Conservation (phyloP, 2,113 vertebrate species). For the Xyliphius kryptos region DNA sequence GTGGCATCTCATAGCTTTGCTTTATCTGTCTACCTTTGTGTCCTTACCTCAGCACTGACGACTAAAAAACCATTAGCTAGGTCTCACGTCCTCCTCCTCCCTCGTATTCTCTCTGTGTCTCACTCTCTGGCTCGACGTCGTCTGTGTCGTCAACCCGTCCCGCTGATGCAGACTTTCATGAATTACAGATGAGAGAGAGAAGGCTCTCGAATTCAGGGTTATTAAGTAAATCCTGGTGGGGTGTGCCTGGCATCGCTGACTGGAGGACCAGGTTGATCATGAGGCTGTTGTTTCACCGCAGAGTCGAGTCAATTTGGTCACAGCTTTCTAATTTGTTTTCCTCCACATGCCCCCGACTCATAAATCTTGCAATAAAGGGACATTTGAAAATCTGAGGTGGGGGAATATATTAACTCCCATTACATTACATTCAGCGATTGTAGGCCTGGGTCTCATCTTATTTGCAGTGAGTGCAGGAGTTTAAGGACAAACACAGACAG, state of each 20-base stretch:
- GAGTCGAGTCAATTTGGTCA: constrained; percentile 1
- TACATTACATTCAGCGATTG: too few relatives aligned
- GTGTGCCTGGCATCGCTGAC: background rate
- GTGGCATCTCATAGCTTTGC: background rate
- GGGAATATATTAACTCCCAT: background rate
- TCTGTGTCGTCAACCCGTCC: background rate
- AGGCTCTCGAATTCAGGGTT: constrained; percentile 1
- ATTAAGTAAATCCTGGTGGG: background rate
- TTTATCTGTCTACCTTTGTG: background rate
- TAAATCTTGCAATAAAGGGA: background rate
- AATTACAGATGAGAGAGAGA: background rate
- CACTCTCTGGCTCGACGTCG: background rate
- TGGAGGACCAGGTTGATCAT: background rate
- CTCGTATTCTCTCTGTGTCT: background rate
- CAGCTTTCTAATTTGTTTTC: background rate
- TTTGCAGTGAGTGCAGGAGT: background rate
- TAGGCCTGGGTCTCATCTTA: background rate
- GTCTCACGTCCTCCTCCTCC: background rate
- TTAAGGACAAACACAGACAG: constrained; percentile 2
- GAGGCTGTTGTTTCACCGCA: constrained; percentile 7
- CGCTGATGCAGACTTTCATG: background rate
- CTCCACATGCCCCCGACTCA: background rate
- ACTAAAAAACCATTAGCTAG: background rate
- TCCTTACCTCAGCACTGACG: background rate
- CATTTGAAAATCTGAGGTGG: too few relatives aligned